Evolutionary conservation across 2,113 vertebrate genomes (phyloP).

Genomic region (Trogon melanurus): DNA sequence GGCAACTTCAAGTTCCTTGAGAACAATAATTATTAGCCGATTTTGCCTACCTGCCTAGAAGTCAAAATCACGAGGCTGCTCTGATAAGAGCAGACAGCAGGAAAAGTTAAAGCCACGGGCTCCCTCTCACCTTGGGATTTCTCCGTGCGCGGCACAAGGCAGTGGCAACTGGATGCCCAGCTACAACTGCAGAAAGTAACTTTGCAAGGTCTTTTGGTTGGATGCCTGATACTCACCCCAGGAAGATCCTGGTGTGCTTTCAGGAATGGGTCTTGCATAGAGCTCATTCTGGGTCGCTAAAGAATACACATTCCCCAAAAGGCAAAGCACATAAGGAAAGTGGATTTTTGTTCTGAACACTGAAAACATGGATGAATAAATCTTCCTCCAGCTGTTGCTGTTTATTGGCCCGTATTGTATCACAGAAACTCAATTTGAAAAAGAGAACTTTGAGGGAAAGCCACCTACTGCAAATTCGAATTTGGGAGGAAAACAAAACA

Average conservation of each 20-base stretch:
- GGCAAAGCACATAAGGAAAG: neutral
- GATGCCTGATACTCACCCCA: neutral
- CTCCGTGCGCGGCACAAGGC: rapidly evolving
- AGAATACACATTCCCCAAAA: neutral
- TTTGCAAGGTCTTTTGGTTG: neutral
- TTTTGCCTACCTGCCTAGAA: neutral
- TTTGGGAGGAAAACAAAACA: neutral
- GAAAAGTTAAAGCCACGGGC: neutral
- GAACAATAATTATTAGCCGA: neutral
- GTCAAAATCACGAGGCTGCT: neutral
- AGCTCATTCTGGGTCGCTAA: neutral
- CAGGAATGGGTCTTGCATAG: neutral
- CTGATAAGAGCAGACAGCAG: neutral
- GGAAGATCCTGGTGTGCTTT: neutral
- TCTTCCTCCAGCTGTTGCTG: neutral
- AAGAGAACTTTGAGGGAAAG: neutral
- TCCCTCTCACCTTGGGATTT: neutral
- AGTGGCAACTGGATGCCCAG: no score
- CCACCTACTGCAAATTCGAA: neutral
- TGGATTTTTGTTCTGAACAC: neutral
- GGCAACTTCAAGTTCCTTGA: neutral
- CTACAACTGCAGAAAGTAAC: neutral
- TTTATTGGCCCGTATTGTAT: neutral
- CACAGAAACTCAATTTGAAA: neutral
- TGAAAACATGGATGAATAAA: neutral